phyloP scores from a whole-genome alignment of 2,888 invertebrate genomes.

The Cryptosula pallasiana region DNA sequence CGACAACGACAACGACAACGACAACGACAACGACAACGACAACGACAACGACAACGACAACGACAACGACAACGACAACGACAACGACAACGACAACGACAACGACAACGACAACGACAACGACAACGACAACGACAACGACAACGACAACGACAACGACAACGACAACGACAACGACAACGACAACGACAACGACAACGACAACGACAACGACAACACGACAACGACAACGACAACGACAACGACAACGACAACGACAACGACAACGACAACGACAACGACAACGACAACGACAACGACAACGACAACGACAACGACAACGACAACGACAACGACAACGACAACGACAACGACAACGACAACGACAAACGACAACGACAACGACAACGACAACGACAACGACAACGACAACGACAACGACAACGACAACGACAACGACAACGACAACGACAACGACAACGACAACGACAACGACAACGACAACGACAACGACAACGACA shows the following conservation, averaged over 20 bases:
- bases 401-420: slow-evolving; percentile 17
- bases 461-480: slow-evolving; percentile 24
- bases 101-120: neutral
- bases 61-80: no score
- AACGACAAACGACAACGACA: no score
- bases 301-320: slow-evolving; percentile 3
- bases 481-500: slow-evolving; percentile 20
- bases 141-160: neutral
- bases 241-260: slow-evolving; percentile 27
- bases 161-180: neutral
- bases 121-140: neutral
- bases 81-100: neutral
- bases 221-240: neutral
- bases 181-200: slow-evolving; percentile 9
- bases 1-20: neutral
- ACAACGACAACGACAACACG: no score
- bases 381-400: slow-evolving; percentile 15
- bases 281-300: slow-evolving; percentile 24
- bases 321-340: neutral
- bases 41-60: neutral
- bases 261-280: neutral
- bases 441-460: slow-evolving; percentile 22
- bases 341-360: neutral
- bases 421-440: slow-evolving; percentile 24
- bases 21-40: slow-evolving; percentile 4